These are phyloP conservation scores for Calliopum simillimum DNA, from an alignment of 2,888 invertebrate genomes.

Conservation along the genomic window DNA sequence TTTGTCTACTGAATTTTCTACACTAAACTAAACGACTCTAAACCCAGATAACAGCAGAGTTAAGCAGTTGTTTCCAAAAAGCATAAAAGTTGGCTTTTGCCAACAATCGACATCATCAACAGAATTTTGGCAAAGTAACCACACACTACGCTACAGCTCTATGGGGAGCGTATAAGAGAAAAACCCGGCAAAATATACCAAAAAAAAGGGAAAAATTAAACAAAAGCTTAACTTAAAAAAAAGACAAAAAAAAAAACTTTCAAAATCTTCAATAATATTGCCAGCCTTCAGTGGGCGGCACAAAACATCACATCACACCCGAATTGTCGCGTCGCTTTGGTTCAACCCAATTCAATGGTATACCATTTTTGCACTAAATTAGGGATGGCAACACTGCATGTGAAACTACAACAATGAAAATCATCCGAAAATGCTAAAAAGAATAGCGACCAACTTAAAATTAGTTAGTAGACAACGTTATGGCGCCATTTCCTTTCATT, in stretches of 20 bases:
- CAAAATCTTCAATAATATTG: background rate
- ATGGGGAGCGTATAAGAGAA: background rate
- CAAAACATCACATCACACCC: constrained; percentile 1
- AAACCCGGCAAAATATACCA: constrained; percentile 3
- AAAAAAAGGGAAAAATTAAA: background rate
- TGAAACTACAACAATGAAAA: background rate
- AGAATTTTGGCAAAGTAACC: constrained; percentile 5
- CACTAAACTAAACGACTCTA: constrained; percentile 4
- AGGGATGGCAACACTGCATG: background rate
- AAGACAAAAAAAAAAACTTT: background rate
- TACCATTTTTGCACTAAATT: constrained; percentile 11
- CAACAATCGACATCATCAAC: background rate
- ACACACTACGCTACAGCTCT: background rate
- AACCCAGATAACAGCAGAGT: background rate
- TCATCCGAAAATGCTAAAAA: background rate
- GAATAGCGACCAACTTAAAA: background rate
- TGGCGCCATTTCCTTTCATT: constrained; percentile 3
- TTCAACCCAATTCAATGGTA: background rate
- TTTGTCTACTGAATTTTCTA: background rate
- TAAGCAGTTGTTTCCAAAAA: background rate
- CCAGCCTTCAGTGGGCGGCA: background rate
- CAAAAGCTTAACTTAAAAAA: background rate
- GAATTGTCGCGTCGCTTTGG: background rate
- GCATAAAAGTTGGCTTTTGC: constrained; percentile 1
- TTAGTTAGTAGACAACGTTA: constrained; percentile 7